A percentile compares a stretch with the other conserved stretches of the same genome.
Conservation (phyloP, 1,140 invertebrate genomes). For the Ceratitis capitata region DNA sequence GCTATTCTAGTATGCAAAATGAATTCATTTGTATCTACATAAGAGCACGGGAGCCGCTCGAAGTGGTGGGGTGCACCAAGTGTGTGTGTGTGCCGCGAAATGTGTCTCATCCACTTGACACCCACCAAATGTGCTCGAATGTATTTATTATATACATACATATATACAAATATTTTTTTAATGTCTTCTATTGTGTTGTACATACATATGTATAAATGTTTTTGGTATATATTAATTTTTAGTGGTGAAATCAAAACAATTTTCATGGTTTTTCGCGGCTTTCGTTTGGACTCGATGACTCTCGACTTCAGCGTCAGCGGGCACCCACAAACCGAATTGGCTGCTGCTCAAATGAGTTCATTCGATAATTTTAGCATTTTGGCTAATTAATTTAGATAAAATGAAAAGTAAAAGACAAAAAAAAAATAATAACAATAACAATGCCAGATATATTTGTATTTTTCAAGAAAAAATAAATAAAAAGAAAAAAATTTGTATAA, state of each 20-base stretch:
- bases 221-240: not conserved
- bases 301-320: no score
- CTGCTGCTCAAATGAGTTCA: constrained; percentile 54
- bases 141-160: no score
- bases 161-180: not conserved
- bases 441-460: not conserved
- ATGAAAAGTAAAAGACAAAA: no score
- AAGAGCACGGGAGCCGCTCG: no score
- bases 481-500: not conserved
- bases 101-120: constrained; percentile 23
- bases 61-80: not conserved
- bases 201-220: not conserved
- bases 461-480: not conserved
- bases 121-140: not conserved
- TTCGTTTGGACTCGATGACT: constrained; percentile 21
- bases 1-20: not conserved
- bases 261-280: not conserved
- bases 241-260: constrained; percentile 15
- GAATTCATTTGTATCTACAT: no score
- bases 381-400: constrained; percentile 61
- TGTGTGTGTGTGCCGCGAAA: not conserved
- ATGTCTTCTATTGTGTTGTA: not conserved
- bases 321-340: constrained; percentile 30
- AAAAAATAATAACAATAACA: not conserved
- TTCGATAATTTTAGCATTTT: constrained; percentile 61